A percentile compares a stretch with the other conserved stretches of the same genome.
These are phyloP conservation scores for Sitophilus oryzae DNA, from an alignment of 1,140 invertebrate species.

Conservation along the genomic window DNA sequence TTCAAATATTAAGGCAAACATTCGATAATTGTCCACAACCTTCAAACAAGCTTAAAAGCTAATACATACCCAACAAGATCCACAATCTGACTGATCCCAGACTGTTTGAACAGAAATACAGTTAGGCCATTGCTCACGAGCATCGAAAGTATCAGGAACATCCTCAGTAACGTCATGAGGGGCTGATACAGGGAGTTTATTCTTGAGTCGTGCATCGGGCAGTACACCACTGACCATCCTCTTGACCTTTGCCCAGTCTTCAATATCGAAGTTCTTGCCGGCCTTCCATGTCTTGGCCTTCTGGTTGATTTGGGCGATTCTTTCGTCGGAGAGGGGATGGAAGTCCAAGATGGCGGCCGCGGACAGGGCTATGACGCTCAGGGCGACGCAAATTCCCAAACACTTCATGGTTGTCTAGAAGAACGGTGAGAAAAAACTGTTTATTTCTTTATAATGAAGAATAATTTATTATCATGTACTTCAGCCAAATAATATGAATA, in stretches of 20 bases:
- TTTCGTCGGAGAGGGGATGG: constrained; percentile 15
- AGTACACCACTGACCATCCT: constrained; percentile 10
- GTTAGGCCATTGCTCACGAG: constrained; percentile 22
- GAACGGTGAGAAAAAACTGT: background rate
- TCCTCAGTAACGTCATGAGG: constrained; percentile 3
- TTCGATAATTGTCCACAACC: no score
- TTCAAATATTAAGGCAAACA: no score
- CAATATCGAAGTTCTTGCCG: constrained; percentile 5
- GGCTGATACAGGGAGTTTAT: background rate
- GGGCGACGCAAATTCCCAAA: background rate
- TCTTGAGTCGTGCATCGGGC: background rate
- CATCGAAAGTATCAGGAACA: constrained; percentile 25
- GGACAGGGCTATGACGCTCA: background rate
- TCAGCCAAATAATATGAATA: no score
- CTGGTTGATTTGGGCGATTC: constrained; percentile 12
- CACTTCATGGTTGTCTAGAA: background rate
- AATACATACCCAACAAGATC: constrained; percentile 25
- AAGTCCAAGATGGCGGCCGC: background rate
- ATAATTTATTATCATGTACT: no score
- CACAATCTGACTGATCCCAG: constrained; percentile 25
- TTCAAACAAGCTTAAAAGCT: no score
- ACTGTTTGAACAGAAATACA: constrained; percentile 19
- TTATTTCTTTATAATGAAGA: no score
- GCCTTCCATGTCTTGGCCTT: constrained; percentile 16
- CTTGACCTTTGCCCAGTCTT: constrained; percentile 7